phyloP scores from a whole-genome alignment of 2,113 vertebrate genomes.

The Bubo bubo region DNA sequence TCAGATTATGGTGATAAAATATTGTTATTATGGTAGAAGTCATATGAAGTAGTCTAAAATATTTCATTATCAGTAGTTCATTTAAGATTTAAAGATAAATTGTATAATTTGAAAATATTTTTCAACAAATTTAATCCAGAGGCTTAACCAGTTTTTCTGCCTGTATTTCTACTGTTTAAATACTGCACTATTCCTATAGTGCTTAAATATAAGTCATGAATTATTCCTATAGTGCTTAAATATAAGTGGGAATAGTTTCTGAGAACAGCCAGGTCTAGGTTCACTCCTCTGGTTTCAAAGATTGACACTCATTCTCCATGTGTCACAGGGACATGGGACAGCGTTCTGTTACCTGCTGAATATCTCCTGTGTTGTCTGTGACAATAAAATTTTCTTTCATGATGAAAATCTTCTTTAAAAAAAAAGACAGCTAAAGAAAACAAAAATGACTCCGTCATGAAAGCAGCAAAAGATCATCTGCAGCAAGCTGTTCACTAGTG shows the following conservation, averaged over 20 bases:
- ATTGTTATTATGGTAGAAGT: neutral
- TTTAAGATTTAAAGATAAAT: neutral
- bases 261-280: neutral
- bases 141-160: neutral
- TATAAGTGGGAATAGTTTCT: neutral
- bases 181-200: neutral
- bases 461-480: neutral
- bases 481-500: neutral
- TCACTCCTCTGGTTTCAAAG: neutral
- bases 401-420: slow-evolving; percentile 17
- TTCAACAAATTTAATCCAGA: neutral
- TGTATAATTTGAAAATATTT: neutral
- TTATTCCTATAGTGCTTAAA: neutral
- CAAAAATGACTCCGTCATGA: neutral
- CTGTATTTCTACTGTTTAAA: neutral
- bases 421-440: slow-evolving; percentile 4
- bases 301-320: neutral
- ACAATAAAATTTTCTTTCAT: neutral
- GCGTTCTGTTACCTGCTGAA: neutral
- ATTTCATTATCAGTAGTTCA: neutral
- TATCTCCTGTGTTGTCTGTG: neutral
- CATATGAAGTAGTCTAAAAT: neutral
- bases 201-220: neutral
- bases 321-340: neutral
- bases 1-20: neutral